Conservation (phyloP, 1,140 invertebrate species). For the Lordiphosa clarofinis region DNA sequence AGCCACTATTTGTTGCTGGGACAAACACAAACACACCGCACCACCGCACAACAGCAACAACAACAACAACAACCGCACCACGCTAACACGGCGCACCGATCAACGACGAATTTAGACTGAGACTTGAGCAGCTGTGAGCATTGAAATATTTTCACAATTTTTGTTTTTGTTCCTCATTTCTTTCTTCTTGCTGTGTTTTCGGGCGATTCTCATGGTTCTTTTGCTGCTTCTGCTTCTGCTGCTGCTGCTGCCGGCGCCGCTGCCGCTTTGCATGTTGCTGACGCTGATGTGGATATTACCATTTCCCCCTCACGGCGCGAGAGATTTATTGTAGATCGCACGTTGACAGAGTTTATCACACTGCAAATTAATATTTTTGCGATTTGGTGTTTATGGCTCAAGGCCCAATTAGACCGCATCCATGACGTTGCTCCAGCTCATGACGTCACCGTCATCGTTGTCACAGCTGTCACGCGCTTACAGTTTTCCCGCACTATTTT, state of each 20-base stretch:
- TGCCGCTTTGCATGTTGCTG: slow-evolving; percentile 18
- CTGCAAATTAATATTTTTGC: too few species aligned
- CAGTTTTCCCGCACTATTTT: slow-evolving; percentile 58
- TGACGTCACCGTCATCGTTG: slow-evolving; percentile 54
- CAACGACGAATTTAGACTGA: slow-evolving; percentile 72
- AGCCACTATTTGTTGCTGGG: slow-evolving; percentile 8
- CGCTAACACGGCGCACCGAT: slow-evolving; percentile 40
- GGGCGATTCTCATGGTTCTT: slow-evolving; percentile 69
- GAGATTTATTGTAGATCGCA: too few species aligned
- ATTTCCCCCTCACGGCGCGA: slow-evolving; percentile 5
- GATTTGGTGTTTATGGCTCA: not conserved
- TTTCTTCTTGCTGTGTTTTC: slow-evolving; percentile 72
- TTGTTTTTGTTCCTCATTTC: slow-evolving; percentile 67
- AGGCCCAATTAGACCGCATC: slow-evolving; percentile 39
- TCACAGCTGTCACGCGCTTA: slow-evolving; percentile 72
- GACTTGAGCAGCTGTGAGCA: slow-evolving; percentile 66
- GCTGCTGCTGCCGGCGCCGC: slow-evolving; percentile 11
- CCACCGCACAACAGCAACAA: slow-evolving; percentile 5
- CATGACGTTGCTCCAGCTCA: slow-evolving; percentile 62
- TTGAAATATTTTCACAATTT: slow-evolving; percentile 63
- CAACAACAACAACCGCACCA: slow-evolving; percentile 1
- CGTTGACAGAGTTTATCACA: too few species aligned
- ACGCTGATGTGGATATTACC: slow-evolving; percentile 12
- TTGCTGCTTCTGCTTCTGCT: slow-evolving; percentile 11
- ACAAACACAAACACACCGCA: slow-evolving; percentile 19